Percentiles rank a stretch among this genome's conserved stretches.
Conservation (phyloP, 2,113 vertebrate genomes). For the Eubucco bourcierii region DNA sequence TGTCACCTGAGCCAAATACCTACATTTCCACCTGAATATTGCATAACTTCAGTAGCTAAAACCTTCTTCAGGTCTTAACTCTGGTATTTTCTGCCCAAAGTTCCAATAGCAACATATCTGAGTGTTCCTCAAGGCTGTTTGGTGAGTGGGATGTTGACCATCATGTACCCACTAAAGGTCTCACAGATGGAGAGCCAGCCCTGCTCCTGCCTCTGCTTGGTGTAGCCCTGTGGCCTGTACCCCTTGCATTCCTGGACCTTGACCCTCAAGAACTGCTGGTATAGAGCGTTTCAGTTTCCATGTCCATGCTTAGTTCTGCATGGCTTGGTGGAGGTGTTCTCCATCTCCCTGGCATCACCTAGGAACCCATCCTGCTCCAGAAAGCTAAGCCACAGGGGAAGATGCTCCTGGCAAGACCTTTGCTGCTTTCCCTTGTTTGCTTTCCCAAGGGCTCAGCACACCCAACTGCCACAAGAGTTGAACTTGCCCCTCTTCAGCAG, state of each 20-base stretch:
- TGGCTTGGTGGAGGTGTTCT: neutral
- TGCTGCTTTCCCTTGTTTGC: neutral
- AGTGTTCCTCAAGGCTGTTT: neutral
- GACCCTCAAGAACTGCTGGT: no score
- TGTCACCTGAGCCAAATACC: neutral
- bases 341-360: neutral
- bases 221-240: neutral
- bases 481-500: neutral
- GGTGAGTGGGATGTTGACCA: neutral
- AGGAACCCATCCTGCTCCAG: neutral
- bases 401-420: neutral
- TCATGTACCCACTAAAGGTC: rapidly evolving
- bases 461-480: neutral
- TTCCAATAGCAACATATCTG: neutral
- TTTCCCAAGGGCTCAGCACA: neutral
- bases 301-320: neutral
- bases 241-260: neutral
- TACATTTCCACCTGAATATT: neutral
- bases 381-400: neutral
- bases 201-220: neutral
- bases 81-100: neutral
- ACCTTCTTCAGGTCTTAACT: neutral
- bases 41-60: neutral
- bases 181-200: neutral
- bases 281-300: neutral